Conservation (phyloP, 2,113 vertebrate species). For the Zosterops borbonicus region DNA sequence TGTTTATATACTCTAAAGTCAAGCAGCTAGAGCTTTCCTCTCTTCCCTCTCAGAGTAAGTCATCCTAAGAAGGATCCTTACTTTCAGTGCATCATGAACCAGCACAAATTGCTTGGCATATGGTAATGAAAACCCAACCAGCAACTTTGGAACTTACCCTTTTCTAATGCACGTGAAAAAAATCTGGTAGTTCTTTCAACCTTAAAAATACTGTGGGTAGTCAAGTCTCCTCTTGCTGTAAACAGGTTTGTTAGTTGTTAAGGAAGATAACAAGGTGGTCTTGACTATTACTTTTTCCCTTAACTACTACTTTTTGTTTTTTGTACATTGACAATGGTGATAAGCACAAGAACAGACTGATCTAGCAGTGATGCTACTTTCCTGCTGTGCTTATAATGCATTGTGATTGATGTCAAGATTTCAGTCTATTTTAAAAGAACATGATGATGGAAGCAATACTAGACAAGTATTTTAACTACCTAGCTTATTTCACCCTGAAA, state of each 20-base stretch:
- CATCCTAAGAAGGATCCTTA: background rate
- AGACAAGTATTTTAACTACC: background rate
- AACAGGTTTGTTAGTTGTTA: background rate
- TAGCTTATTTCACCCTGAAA: background rate
- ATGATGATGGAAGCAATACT: background rate
- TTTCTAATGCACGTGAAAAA: background rate
- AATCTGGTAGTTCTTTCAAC: background rate
- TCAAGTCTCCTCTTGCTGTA: background rate
- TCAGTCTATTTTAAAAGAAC: background rate
- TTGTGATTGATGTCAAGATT: background rate
- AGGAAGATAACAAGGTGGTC: background rate
- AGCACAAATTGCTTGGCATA: background rate
- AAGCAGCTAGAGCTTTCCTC: background rate
- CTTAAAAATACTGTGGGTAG: background rate
- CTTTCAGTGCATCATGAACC: background rate
- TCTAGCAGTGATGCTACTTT: background rate
- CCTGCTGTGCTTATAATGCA: background rate
- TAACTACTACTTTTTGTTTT: background rate
- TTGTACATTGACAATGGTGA: rapidly evolving
- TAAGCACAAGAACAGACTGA: background rate
- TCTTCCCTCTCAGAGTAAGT: background rate
- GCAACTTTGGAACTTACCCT: background rate
- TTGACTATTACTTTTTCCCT: background rate
- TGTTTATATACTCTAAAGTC: background rate
- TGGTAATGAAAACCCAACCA: background rate